Percentiles rank a stretch among this genome's conserved stretches.
Conservation (phyloP, 1,140 invertebrate species). For the Heliconius nattereri region DNA sequence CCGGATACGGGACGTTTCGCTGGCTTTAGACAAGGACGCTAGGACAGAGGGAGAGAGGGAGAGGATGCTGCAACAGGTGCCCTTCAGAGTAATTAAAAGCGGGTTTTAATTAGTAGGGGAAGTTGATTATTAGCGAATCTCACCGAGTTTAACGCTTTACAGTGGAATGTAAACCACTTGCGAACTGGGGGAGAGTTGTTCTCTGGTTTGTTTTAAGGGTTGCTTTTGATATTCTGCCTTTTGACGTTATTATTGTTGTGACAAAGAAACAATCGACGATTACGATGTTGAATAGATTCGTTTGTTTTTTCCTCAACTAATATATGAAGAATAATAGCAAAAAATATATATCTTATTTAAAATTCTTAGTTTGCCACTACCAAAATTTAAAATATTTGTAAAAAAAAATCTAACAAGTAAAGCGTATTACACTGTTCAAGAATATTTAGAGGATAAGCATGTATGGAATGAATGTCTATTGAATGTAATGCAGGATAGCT, state of each 20-base stretch:
- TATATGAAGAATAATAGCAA: too few relatives aligned
- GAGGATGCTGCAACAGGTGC: slow-evolving; percentile 67
- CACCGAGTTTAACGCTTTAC: slow-evolving; percentile 63
- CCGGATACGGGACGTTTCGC: slow-evolving; percentile 72
- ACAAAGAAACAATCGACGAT: not conserved
- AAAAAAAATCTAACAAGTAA: too few relatives aligned
- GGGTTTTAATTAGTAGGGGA: slow-evolving; percentile 79
- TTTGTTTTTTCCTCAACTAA: not conserved
- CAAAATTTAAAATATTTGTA: too few relatives aligned
- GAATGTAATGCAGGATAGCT: too few relatives aligned
- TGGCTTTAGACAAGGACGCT: slow-evolving; percentile 61
- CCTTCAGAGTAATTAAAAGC: slow-evolving; percentile 75
- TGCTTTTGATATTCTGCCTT: slow-evolving; percentile 23
- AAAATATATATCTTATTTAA: too few relatives aligned
- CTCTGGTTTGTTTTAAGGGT: slow-evolving; percentile 28
- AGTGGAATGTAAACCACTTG: slow-evolving; percentile 68
- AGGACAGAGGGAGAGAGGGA: slow-evolving; percentile 27
- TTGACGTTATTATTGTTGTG: slow-evolving; percentile 7
- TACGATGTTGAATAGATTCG: not conserved
- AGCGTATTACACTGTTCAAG: too few relatives aligned
- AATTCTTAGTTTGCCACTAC: too few relatives aligned
- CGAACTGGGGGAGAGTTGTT: slow-evolving; percentile 44
- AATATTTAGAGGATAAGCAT: too few relatives aligned
- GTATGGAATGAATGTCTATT: too few relatives aligned
- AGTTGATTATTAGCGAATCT: slow-evolving; percentile 75